Evolutionary conservation across 2,888 invertebrate species (phyloP).

Genomic region (Cephonodes hylas): DNA sequence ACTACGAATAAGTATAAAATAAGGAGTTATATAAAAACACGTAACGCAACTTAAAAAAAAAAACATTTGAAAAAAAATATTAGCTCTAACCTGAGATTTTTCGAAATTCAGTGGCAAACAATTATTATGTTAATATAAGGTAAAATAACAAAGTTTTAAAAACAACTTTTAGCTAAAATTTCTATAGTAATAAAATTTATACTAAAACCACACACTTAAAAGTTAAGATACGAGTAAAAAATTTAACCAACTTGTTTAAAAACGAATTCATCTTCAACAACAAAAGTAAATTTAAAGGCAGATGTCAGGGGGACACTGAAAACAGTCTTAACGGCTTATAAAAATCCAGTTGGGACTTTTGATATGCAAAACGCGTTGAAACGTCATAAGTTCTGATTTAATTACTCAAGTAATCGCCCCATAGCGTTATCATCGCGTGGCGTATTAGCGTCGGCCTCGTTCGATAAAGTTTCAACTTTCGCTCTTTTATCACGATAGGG

Average conservation of each 20-base stretch:
- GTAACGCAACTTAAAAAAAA: no score
- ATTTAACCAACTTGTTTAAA: neutral
- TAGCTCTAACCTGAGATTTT: no score
- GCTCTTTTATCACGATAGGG: slow-evolving; percentile 17
- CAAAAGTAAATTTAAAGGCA: slow-evolving; percentile 3
- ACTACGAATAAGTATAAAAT: no score
- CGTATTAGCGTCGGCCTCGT: slow-evolving; percentile 59
- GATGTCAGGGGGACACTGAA: neutral
- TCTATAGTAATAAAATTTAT: no score
- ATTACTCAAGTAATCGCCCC: slow-evolving; percentile 59
- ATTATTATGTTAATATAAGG: no score
- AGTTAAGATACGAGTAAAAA: no score
- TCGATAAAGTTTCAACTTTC: slow-evolving; percentile 31
- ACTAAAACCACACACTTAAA: no score
- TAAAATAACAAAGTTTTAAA: no score
- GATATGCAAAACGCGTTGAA: slow-evolving; percentile 16
- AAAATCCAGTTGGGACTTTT: slow-evolving; percentile 4
- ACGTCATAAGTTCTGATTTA: slow-evolving; percentile 40
- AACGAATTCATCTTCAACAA: neutral
- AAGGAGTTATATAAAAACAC: no score
- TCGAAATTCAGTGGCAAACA: no score
- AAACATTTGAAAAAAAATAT: no score
- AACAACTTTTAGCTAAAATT: no score
- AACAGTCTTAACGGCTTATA: slow-evolving; percentile 1
- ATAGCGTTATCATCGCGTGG: slow-evolving; percentile 62